Evolutionary conservation across 2,113 vertebrate species (phyloP), one percentile per base, ranked within the genome.

Genomic region (Marmota monax): DNA sequence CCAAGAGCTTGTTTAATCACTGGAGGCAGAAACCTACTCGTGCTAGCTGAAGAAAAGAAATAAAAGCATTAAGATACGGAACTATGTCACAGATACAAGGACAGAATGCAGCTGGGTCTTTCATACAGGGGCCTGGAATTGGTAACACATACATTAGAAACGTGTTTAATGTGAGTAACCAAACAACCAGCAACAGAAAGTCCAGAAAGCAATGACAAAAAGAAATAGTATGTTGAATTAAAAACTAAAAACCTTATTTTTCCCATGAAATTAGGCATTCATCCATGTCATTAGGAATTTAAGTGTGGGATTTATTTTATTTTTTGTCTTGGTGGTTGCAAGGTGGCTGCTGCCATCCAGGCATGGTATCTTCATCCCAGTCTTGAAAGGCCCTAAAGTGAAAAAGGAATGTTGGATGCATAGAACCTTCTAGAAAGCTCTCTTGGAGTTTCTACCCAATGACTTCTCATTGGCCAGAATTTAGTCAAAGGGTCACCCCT

Each of bases 241-340:
- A 89, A 73, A 42, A 90, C n/a, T 32, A 27, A 92, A 93, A 77
- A 10, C 8, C 69, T 84, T 63, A 27, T 69, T 92, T 96, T 94
- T 77, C 63, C 95, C 76, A 70, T 80, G 42, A 89, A 87, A 87
- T 83, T 42, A 86, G 17, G 34, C 42, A 58, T 14, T 89, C 51
- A 67, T 39, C 27, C 22, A 74, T 29, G 9, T 56, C 63, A 70
- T 83, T 65, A 74, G 88, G 51, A 94, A 89, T 84, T 10, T 17
- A 72, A n/a, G 42, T 25, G 25, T 69, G 32, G n/a, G 25, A 39
- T 72, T 89, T 74, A 69, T n/a, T 51, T 53, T 2, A 10, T 32
- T 74, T 73, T 74, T 65, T 13, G 37, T 70, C 48, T 22, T 79
- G 63, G 27, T 51, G 1, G 25, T 61, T 72, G 13, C 76, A 84